Conservation (phyloP, 2,888 invertebrate species). For the Metellina segmentata region DNA sequence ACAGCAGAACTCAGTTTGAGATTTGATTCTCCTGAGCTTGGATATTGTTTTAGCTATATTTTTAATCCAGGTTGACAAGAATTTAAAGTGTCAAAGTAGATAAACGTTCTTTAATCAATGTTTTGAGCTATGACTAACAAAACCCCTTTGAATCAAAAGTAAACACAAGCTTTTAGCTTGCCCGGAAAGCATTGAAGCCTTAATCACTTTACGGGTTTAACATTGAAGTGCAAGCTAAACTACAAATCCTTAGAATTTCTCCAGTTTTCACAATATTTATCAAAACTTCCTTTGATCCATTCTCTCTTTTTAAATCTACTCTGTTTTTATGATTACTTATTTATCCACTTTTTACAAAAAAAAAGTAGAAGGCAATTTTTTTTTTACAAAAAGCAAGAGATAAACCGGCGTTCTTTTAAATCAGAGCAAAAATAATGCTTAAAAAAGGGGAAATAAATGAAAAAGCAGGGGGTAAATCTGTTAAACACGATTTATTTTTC, state of each 20-base stretch:
- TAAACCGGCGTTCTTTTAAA: background rate
- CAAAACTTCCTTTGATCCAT: background rate
- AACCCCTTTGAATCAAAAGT: background rate
- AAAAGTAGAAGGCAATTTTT: background rate
- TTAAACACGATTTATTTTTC: constrained; percentile 1
- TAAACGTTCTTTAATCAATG: too few species aligned
- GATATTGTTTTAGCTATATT: too few species aligned
- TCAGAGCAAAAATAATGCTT: background rate
- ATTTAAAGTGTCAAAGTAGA: too few species aligned
- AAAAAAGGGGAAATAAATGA: background rate
- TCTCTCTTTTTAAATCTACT: background rate
- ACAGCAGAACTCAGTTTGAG: too few species aligned
- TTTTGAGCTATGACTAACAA: too few species aligned
- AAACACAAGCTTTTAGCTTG: background rate
- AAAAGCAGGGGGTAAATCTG: background rate
- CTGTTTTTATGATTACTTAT: background rate
- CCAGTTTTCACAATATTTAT: background rate
- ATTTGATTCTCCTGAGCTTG: too few species aligned
- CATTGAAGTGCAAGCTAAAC: background rate
- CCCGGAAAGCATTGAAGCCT: background rate
- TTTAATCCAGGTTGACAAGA: too few species aligned
- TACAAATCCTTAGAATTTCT: background rate
- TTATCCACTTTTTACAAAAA: background rate
- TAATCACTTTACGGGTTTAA: background rate
- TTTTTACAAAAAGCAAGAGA: background rate